phyloP scores from a whole-genome alignment of 2,797 vertebrate species.

The Galagoides demidoff region DNA sequence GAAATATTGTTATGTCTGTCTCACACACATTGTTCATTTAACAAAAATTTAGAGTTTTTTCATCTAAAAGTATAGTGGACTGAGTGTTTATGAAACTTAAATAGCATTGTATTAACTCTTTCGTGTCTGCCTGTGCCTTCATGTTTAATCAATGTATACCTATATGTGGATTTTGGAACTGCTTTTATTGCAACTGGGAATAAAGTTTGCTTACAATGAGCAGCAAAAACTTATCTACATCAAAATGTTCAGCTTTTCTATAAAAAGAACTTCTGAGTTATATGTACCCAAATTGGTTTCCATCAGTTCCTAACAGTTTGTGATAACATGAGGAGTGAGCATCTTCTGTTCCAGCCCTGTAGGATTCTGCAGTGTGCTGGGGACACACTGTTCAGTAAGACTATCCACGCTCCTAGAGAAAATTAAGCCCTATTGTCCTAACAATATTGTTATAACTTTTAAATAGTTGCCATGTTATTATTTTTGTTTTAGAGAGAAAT shows the following conservation, averaged over 20 bases:
- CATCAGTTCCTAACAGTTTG: background rate
- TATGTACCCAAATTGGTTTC: background rate
- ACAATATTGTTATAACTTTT: background rate
- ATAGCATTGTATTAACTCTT: conserved; percentile 1
- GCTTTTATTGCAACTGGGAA: background rate
- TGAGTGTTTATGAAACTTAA: background rate
- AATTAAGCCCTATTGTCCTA: background rate
- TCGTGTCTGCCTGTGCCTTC: background rate
- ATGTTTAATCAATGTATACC: background rate
- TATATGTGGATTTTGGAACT: background rate
- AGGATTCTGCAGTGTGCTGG: background rate
- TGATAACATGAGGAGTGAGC: background rate
- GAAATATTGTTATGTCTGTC: background rate
- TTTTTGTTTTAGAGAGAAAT: background rate
- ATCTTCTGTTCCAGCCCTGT: background rate
- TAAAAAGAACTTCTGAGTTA: background rate
- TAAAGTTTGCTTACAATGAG: background rate
- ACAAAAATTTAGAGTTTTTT: background rate
- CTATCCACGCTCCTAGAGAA: background rate
- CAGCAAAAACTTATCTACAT: background rate
- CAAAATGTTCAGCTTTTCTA: conserved; percentile 37
- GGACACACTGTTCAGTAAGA: background rate
- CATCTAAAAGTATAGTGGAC: background rate
- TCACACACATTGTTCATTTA: background rate
- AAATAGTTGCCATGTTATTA: background rate